phyloP scores from a whole-genome alignment of 2,797 vertebrate genomes.

The Hydrophis major region DNA sequence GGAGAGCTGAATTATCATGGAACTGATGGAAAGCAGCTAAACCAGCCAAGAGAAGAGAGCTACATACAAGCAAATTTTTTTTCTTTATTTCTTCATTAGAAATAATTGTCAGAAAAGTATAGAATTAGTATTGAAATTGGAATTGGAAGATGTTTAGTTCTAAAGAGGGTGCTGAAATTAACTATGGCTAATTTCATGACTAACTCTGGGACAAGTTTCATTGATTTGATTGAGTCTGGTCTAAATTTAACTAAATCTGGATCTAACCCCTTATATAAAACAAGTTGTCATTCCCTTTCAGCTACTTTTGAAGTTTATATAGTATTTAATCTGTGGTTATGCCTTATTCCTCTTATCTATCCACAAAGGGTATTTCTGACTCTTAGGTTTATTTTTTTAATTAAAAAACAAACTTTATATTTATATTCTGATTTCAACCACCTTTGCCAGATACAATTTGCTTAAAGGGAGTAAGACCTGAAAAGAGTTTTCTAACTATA shows the following conservation, averaged over 20 bases:
- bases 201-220: background rate
- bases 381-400: conserved; percentile 2
- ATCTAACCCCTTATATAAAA: background rate
- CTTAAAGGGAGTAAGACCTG: conserved; percentile 4
- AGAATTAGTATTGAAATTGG: background rate
- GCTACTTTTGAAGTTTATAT: background rate
- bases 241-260: background rate
- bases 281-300: background rate
- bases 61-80: background rate
- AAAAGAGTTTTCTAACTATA: background rate
- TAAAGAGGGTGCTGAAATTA: background rate
- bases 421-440: background rate
- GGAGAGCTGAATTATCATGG: background rate
- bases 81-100: background rate
- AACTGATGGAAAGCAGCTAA: background rate
- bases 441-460: background rate
- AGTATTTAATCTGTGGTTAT: background rate
- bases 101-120: background rate
- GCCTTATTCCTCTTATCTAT: conserved; percentile 15
- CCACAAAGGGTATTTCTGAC: background rate
- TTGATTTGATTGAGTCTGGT: background rate
- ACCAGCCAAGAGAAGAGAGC: background rate
- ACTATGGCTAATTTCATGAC: background rate
- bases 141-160: background rate
- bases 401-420: conserved; percentile 10